Evolutionary conservation across 2,888 invertebrate species (phyloP).

Genomic region (Candidula unifasciata): DNA sequence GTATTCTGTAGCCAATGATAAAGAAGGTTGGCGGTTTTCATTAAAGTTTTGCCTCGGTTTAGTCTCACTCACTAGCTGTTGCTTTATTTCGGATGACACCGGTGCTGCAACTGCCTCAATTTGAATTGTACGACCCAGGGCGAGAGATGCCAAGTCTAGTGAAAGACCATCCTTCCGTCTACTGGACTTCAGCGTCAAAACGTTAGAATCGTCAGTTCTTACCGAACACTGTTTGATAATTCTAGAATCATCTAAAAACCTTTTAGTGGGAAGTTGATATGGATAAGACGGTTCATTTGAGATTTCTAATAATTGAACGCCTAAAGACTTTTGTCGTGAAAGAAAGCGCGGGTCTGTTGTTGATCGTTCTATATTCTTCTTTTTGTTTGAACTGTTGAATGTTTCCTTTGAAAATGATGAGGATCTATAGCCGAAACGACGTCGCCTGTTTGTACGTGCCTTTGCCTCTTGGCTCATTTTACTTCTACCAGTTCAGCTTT

Average conservation of each 20-base stretch:
- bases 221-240: background rate
- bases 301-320: background rate
- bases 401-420: conserved; percentile 40
- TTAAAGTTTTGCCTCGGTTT: background rate
- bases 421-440: conserved; percentile 58
- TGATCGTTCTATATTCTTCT: conserved; percentile 32
- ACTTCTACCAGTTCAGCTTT: background rate
- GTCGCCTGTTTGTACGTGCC: conserved; percentile 63
- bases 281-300: background rate
- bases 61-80: background rate
- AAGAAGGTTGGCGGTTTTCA: background rate
- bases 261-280: background rate
- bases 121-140: conserved; percentile 31
- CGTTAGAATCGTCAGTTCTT: background rate
- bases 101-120: conserved; percentile 17
- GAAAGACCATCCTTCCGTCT: conserved; percentile 38
- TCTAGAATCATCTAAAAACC: background rate
- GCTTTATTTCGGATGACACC: conserved; percentile 2
- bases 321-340: background rate
- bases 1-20: background rate
- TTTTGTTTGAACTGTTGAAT: conserved; percentile 35
- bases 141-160: conserved; percentile 28
- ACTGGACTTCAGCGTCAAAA: conserved; percentile 31
- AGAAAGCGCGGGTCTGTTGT: background rate
- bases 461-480: conserved; percentile 53